A percentile compares a stretch with the other conserved stretches of the same genome.
These are phyloP conservation scores for Mamestra brassicae DNA, from an alignment of 2,888 invertebrate genomes.

Conservation along the genomic window DNA sequence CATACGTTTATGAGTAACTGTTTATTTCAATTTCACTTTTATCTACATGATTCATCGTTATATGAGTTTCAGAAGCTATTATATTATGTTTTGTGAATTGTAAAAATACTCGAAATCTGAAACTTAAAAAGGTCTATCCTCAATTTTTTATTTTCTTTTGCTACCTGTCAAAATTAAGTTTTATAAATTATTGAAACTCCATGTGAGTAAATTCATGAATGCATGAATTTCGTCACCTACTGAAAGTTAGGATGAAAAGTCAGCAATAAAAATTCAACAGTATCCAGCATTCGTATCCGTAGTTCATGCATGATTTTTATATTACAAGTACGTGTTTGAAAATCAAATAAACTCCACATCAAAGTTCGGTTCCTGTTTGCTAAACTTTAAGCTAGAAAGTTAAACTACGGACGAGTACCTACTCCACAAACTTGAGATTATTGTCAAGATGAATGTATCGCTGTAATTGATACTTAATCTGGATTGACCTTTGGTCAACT, in stretches of 20 bases:
- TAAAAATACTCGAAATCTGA: too few relatives aligned
- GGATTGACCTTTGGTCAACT: not conserved
- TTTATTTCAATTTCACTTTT: conserved; percentile 9
- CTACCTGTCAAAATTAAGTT: too few relatives aligned
- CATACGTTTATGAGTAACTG: conserved; percentile 26
- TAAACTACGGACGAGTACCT: conserved; percentile 6
- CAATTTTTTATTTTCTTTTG: not conserved
- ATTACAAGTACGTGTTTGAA: conserved; percentile 8
- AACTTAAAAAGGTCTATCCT: too few relatives aligned
- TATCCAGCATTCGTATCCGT: not conserved
- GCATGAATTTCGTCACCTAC: too few relatives aligned
- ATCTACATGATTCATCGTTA: conserved; percentile 10
- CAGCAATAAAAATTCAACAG: not conserved
- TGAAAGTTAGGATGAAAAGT: not conserved
- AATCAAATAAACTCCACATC: conserved; percentile 23
- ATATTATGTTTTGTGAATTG: too few relatives aligned
- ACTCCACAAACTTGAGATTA: conserved; percentile 7
- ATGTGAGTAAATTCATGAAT: too few relatives aligned
- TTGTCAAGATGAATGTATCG: not conserved
- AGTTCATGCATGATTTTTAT: not conserved
- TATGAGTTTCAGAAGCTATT: not conserved
- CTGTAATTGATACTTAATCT: not conserved
- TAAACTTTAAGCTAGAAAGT: conserved; percentile 28
- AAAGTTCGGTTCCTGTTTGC: conserved; percentile 17
- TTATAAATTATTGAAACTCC: too few relatives aligned